Conservation (phyloP, 2,888 invertebrate species). For the Pheosia tremula region DNA sequence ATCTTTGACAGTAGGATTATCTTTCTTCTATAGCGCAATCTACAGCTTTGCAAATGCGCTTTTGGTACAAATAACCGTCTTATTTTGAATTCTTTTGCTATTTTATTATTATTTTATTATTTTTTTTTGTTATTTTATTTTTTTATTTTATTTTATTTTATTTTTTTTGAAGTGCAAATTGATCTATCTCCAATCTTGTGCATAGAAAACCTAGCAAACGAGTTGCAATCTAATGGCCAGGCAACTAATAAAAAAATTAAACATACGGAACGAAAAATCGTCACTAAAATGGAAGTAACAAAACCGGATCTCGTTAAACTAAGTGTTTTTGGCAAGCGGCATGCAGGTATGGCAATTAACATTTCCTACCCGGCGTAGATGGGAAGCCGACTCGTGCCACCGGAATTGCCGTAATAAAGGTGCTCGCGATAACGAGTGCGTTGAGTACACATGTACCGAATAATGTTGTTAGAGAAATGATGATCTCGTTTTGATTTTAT, state of each 20-base stretch:
- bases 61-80: too few relatives aligned
- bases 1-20: too few relatives aligned
- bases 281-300: constrained; percentile 34
- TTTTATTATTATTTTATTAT: too few relatives aligned
- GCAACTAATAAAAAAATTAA: neutral
- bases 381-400: constrained; percentile 39
- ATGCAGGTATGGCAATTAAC: constrained; percentile 63
- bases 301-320: constrained; percentile 52
- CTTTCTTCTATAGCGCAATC: too few relatives aligned
- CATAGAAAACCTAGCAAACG: too few relatives aligned
- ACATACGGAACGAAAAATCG: constrained; percentile 14
- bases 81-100: too few relatives aligned
- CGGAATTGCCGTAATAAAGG: constrained; percentile 46
- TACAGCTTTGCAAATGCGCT: too few relatives aligned
- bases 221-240: neutral
- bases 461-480: constrained; percentile 21
- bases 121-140: too few relatives aligned
- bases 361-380: constrained; percentile 47
- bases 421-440: constrained; percentile 34
- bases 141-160: too few relatives aligned
- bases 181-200: too few relatives aligned
- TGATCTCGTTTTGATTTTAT: constrained; percentile 7
- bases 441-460: constrained; percentile 20
- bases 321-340: constrained; percentile 62
- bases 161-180: too few relatives aligned